Evolutionary conservation across 2,888 invertebrate genomes (phyloP), one percentile per base, ranked within the genome.

Genomic region (Metalampra italica): DNA sequence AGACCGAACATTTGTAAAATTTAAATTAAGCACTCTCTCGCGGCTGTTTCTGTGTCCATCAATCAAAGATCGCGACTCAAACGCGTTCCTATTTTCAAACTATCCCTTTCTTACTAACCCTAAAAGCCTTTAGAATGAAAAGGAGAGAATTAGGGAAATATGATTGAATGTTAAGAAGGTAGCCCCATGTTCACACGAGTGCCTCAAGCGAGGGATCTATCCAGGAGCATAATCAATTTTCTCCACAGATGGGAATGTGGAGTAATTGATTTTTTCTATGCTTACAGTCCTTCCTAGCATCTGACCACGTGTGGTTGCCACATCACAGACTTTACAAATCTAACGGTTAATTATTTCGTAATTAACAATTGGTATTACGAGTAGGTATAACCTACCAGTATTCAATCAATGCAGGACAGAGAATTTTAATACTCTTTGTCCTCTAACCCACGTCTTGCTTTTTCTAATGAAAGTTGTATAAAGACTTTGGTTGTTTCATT

Each of bases 171-270:
- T 49, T 51, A 49, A 46, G 49, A 45, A 58, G 43, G 56, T 56
- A 59, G 59, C 63, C 65, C 60, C 59, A 57, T 50, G 64, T 74
- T 75, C 74, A 71, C 72, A 72, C 64, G 65, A 56, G 52, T 59
- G 67, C 74, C 76, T 69, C 45, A 53, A 65, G 71, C 72, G 66
- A 65, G 57, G 63, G 64, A 22, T 62, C 58, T 56, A 51, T 57
- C 56, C 63, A 66, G 67, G 60, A 75, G 68, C 60, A 57, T 72
- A 75, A 79, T 77, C 71, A 75, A 77, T 78, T 78, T 65, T 57
- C 63, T 51, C 49, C 57, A 64, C 62, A 54, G 46, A 57, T 43
- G 52, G 52, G 54, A 56, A 62, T 58, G 51, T 52, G 36, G 45
- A 51, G 52, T 57, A 58, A 60, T 64, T 59, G 60, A 46, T 62